Evolutionary conservation across 2,113 vertebrate genomes (phyloP), one percentile per base, ranked within the genome.

Genomic region (Pantherophis guttatus): DNA sequence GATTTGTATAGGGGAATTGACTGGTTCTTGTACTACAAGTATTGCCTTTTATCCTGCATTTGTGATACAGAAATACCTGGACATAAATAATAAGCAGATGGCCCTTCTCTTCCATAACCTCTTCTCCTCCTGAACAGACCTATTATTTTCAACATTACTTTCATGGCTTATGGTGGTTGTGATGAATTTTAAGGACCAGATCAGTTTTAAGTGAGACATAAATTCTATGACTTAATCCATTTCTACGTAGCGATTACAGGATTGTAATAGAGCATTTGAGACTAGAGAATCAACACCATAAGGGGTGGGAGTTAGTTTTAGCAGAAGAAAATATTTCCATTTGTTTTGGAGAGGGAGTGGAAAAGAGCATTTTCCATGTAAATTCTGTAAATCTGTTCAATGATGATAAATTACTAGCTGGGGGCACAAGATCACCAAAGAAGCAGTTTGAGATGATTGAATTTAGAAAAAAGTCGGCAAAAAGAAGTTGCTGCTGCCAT

Each of bases 401-500:
- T 94, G 0, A 94, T 96, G 93, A 90, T 94, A 96, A 94, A 96
- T 94, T 94, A 87, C 94, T 95, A 91, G 94, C 91, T 7, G 90
- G 94, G 85, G 39, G 85, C 90, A 93, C 92, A 10, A 94, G 39
- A 93, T 86, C 24, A 94, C 81, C 91, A 93, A 94, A 96, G 95
- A 96, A 95, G 94, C 85, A 94, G n/a, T 87, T 92, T 93, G 93
- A 96, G 95, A 93, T 87, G 87, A 10, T 95, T 89, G 89, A 95
- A 96, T 94, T 95, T 70, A 94, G 90, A 96, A 93, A 26, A 97
- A 91, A 90, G 94, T 94, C 94, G 94, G 2, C 0, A 93, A 95
- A 96, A 96, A 95, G 65, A 92, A 95, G 90, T 96, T 94, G 92
- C 91, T 96, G 91, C 86, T 94, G 89, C 91, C 94, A 95, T 96